Base-by-base conservation (phyloP, 2,888 invertebrate species). In the Mystacides longicornis region DNA sequence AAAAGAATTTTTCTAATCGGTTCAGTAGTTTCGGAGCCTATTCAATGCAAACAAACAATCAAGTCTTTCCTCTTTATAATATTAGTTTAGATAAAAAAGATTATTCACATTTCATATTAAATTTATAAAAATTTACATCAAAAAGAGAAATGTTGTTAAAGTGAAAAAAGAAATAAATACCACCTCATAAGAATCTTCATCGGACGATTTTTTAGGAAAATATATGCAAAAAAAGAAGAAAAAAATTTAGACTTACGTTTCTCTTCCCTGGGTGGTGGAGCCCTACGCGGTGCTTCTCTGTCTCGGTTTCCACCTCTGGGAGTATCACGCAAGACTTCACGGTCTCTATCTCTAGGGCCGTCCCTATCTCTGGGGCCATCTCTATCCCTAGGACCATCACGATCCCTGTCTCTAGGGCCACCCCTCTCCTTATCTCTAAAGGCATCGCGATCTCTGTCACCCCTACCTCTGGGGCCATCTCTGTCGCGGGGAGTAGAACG, bases 241-340 rank as follows among this genome's bases (percentile, higher is more conserved):
- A 48, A 23, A 4, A 19, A 31, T 20, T 19, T 66, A 51, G 46
- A 68, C 69, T 71, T 58, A 76, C 75, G 73, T 68, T 75, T 77
- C 1, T 78, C 79, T 2, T 78, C 79, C 31, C 77, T 72, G 3
- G 70, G 68, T 45, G 69, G 70, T 55, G 69, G 71, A 55, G 70
- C 73, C 51, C 69, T 55, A 51, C 65, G 19, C 60, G 64, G 62
- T 37, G 59, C 50, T 43, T 62, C 62, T n/a, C 66, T 64, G 52
- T 67, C 67, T 2, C 65, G 64, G 19, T 69, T 72, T 20, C 52
- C 70, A 64, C 65, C 52, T 62, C 67, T 20, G 67, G 69, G 68
- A 5, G 65, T 66, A 43, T 69, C 71, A 54, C 58, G 61, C 49
- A 65, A 65, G 21, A 52, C 55, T n/a, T 56, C 56, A 5, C 42